Conservation (phyloP, 1,140 invertebrate genomes). For the Macrobrachium nipponense region DNA sequence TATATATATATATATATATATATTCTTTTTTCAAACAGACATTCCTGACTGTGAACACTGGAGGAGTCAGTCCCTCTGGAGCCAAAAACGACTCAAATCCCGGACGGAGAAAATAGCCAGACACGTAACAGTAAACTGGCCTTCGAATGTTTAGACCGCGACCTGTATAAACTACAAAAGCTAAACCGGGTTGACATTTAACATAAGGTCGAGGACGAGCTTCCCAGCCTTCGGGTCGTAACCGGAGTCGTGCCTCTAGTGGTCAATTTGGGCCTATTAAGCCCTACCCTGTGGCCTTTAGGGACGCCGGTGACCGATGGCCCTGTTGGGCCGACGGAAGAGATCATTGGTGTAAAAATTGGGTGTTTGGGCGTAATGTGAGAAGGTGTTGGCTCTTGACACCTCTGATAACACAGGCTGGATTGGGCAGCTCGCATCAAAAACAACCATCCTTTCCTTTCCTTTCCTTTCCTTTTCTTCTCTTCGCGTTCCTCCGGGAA, state of each 20-base stretch:
- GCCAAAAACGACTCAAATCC: no score
- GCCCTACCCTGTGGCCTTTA: conserved; percentile 34
- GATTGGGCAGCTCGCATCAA: no score
- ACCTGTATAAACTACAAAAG: conserved; percentile 39
- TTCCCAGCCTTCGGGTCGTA: conserved; percentile 9
- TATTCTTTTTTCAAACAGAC: no score
- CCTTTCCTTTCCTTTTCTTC: no score
- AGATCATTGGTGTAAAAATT: conserved; percentile 5
- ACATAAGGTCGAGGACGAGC: background rate
- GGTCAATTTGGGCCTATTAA: conserved; percentile 43
- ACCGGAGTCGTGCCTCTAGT: conserved; percentile 23
- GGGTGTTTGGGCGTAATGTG: conserved; percentile 16
- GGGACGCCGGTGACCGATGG: background rate
- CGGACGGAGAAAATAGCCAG: no score
- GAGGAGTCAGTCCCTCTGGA: no score
- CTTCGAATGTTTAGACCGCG: conserved; percentile 40
- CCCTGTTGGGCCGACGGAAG: background rate
- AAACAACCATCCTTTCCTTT: no score
- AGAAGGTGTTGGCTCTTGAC: conserved; percentile 2
- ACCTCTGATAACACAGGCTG: background rate
- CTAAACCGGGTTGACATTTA: conserved; percentile 39
- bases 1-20: no score
- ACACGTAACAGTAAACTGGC: no score
- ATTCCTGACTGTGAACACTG: no score
- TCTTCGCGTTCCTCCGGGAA: no score